Percentiles rank a stretch among this genome's conserved stretches.
These are phyloP conservation scores for Synergus japonicus DNA, from an alignment of 2,888 invertebrate genomes.

Conservation along the genomic window DNA sequence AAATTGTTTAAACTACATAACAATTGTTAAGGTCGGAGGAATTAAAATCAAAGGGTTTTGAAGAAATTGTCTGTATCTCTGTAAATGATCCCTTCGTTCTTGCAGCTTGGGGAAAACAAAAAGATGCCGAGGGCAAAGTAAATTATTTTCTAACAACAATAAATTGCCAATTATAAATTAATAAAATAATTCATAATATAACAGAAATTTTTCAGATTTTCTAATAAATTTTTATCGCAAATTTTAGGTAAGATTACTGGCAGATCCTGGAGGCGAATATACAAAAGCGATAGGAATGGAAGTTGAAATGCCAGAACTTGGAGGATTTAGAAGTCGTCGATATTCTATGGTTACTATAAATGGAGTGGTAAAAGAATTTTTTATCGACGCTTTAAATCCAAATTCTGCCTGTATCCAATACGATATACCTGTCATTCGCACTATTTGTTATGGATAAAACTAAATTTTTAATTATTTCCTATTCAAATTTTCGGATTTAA, in stretches of 20 bases:
- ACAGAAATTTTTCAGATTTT: too few species aligned
- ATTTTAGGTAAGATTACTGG: not conserved
- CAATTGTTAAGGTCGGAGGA: not conserved
- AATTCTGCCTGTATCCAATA: not conserved
- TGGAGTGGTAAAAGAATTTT: not conserved
- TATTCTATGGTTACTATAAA: not conserved
- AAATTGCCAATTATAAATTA: not conserved
- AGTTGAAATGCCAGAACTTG: too few species aligned
- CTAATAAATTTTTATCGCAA: not conserved
- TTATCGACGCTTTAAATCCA: not conserved
- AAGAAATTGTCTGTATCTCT: constrained; percentile 1
- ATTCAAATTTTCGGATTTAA: too few species aligned
- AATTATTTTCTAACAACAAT: not conserved
- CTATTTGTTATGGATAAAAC: not conserved
- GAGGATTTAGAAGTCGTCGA: not conserved
- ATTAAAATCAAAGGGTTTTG: not conserved
- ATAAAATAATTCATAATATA: not conserved
- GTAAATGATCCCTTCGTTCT: not conserved
- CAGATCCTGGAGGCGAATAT: not conserved
- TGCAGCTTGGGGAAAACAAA: not conserved
- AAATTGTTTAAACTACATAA: not conserved
- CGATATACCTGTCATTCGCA: too few species aligned
- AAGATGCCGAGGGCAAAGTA: not conserved
- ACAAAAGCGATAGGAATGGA: not conserved
- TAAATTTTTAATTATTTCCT: not conserved